Percentiles rank a stretch among this genome's conserved stretches.
These are phyloP conservation scores for Ploceus nigricollis DNA, from an alignment of 2,113 vertebrate species.

Conservation along the genomic window DNA sequence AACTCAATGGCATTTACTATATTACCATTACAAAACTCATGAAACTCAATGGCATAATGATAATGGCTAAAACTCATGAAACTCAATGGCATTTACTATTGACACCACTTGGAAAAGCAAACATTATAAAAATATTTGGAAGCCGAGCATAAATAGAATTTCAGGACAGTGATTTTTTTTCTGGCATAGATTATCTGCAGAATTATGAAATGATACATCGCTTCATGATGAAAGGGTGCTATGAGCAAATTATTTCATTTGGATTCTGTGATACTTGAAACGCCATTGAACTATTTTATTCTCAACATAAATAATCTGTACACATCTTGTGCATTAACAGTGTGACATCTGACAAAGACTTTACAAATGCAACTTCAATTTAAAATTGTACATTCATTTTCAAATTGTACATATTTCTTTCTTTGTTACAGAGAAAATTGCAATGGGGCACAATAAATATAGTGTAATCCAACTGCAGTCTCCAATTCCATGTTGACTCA, in stretches of 20 bases:
- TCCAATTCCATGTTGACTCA: conserved; percentile 57
- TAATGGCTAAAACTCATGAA: conserved; percentile 19
- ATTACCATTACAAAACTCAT: too few relatives aligned
- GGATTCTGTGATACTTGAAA: conserved; percentile 59
- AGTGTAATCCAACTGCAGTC: conserved; percentile 51
- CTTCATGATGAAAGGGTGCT: conserved; percentile 49
- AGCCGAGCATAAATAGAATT: conserved; percentile 57
- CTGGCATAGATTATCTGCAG: conserved; percentile 19
- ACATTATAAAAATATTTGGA: conserved; percentile 65
- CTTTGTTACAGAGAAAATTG: conserved; percentile 64
- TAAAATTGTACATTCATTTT: conserved; percentile 70
- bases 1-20: conserved; percentile 38
- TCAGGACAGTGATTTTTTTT: conserved; percentile 67
- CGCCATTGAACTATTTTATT: conserved; percentile 59
- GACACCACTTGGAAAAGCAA: conserved; percentile 62
- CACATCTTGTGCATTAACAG: conserved; percentile 61
- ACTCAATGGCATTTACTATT: conserved; percentile 35
- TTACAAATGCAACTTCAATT: conserved; percentile 67
- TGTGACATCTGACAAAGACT: conserved; percentile 54
- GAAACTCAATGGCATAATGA: conserved; percentile 17
- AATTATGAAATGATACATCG: conserved; percentile 21
- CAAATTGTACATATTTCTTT: conserved; percentile 66
- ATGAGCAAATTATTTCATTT: conserved; percentile 7
- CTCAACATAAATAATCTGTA: conserved; percentile 70
- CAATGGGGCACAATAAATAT: conserved; percentile 72